A percentile compares a stretch with the other conserved stretches of the same genome.
These are phyloP conservation scores for Stenopsyche tienmushanensis DNA, from an alignment of 1,140 invertebrate genomes.

Conservation along the genomic window DNA sequence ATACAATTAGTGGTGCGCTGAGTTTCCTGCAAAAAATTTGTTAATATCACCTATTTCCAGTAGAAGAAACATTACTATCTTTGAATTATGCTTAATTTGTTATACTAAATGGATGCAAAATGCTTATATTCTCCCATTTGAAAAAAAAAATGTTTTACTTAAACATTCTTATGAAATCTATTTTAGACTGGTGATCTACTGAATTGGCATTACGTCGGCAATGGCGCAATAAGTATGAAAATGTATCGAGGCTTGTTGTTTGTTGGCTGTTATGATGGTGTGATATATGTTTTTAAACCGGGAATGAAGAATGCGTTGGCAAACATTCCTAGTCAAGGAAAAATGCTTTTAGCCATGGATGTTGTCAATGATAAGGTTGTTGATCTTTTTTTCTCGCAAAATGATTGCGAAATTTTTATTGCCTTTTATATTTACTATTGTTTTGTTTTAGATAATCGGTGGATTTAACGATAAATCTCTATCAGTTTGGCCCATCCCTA, in stretches of 20 bases:
- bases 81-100: too few relatives aligned
- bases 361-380: constrained; percentile 59
- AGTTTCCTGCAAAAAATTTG: too few relatives aligned
- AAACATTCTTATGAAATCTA: too few relatives aligned
- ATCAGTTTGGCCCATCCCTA: constrained; percentile 61
- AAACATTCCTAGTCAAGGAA: constrained; percentile 63
- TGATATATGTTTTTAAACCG: constrained; percentile 66
- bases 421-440: constrained; percentile 17
- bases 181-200: constrained; percentile 60
- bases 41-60: too few relatives aligned
- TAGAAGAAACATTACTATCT: too few relatives aligned
- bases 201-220: constrained; percentile 59
- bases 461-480: constrained; percentile 63
- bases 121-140: too few relatives aligned
- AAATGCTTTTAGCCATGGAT: constrained; percentile 65
- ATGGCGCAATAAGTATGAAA: constrained; percentile 66
- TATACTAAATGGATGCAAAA: too few relatives aligned
- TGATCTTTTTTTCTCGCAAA: constrained; percentile 22
- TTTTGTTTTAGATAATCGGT: constrained; percentile 61
- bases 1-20: too few relatives aligned
- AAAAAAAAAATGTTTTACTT: too few relatives aligned
- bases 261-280: constrained; percentile 70
- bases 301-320: constrained; percentile 56
- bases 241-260: constrained; percentile 60
- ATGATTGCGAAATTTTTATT: constrained; percentile 14